Evolutionary conservation across 2,113 vertebrate genomes (phyloP).

Genomic region (Psittacus erithacus): DNA sequence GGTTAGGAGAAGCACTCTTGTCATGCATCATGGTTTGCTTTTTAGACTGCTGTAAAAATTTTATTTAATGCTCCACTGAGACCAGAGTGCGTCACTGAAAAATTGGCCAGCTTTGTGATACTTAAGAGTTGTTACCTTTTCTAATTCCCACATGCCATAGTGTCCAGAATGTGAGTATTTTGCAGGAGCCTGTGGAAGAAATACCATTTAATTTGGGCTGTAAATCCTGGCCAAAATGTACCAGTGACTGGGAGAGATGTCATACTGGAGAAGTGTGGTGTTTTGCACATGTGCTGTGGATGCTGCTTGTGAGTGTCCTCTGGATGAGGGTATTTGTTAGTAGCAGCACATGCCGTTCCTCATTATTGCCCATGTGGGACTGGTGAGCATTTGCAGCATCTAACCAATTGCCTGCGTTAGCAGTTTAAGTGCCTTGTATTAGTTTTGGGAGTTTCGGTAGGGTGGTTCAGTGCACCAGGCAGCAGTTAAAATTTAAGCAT

Average conservation of each 20-base stretch:
- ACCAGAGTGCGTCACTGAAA: constrained; percentile 24
- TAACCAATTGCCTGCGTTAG: neutral
- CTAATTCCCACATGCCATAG: constrained; percentile 29
- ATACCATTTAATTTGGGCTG: constrained; percentile 1
- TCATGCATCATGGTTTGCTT: neutral
- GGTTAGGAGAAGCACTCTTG: neutral
- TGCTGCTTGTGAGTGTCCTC: neutral
- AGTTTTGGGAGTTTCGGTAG: neutral
- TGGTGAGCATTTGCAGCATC: accelerated
- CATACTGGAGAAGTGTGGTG: neutral
- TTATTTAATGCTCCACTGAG: constrained; percentile 51
- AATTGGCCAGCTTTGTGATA: constrained; percentile 23
- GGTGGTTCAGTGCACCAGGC: neutral
- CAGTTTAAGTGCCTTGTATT: accelerated
- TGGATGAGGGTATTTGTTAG: accelerated
- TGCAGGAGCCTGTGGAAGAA: neutral
- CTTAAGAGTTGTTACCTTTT: constrained; percentile 42
- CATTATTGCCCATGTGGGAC: neutral
- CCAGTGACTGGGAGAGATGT: neutral
- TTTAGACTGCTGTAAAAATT: neutral
- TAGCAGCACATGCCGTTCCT: neutral
- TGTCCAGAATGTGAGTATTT: constrained; percentile 13
- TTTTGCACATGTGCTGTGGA: neutral
- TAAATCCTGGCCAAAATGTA: neutral
- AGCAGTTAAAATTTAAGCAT: neutral